Evolutionary conservation across 1,140 invertebrate genomes (phyloP), one percentile per base, ranked within the genome.

Genomic region (Ruditapes philippinarum): DNA sequence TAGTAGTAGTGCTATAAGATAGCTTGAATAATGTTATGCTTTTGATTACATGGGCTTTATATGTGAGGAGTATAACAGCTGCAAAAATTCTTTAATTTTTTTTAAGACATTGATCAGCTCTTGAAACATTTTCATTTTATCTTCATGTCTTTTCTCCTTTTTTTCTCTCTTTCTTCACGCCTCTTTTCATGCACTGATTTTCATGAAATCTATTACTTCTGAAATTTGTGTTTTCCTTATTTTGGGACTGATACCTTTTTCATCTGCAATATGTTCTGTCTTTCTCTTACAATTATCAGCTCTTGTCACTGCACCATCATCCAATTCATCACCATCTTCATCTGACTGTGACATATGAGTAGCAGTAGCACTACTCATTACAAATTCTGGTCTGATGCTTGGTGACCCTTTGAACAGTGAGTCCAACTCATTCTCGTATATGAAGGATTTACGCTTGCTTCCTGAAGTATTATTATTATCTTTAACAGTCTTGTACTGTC

Each of bases 401-500:
- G 9, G 65, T 9, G 25, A 17, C 11, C 65, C 38, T 33, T 76
- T 40, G n/a, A 42, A 45, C 4, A 76, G 42, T 11, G 38, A 11
- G 42, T 76, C 36, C 73, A 76, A 49, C 73, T 76, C 36, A 11
- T 45, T 76, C n/a, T 76, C 42, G 36, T 49, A 76, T 12, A 49
- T 11, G 36, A 76, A 76, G 11, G 36, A 42, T 40, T 76, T 76
- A 5, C 25, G 28, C 14, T 76, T 40, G 25, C 36, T 19, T 49
- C 73, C 73, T 36, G 73, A 76, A 19, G 36, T 76, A 40, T 76
- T 76, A 14, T 11, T 76, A 40, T 25, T 49, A 42, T 76, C 73
- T 76, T 76, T 76, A 19, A 76, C 73, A 76, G 36, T 49, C 42
- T 76, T 76, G 36, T 76, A 76, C 25, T 45, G 38, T 40, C 73